phyloP scores from a whole-genome alignment of 2,113 vertebrate genomes.

The Ia io region DNA sequence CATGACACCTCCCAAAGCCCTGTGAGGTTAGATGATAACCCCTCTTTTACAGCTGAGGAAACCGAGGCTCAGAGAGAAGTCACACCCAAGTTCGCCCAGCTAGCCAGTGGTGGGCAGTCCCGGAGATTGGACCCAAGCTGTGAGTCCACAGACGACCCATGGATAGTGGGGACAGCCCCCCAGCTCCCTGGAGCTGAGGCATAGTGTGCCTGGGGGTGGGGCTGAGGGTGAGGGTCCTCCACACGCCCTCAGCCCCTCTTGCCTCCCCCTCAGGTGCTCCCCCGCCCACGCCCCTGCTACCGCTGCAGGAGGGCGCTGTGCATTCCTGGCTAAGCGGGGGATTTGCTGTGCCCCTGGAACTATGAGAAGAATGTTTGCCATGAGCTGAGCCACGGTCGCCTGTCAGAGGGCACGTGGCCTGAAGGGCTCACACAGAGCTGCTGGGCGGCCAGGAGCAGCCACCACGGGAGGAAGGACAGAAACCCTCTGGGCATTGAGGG shows the following conservation, averaged over 20 bases:
- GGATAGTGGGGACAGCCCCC: not conserved
- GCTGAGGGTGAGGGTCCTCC: not conserved
- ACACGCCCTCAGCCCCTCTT: not conserved
- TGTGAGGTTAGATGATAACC: not conserved
- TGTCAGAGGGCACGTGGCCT: constrained; percentile 77
- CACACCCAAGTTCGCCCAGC: not conserved
- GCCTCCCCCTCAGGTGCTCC: constrained; percentile 21
- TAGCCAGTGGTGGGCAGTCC: not conserved
- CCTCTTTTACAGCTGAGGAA: not conserved
- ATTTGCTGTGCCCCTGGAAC: constrained; percentile 86
- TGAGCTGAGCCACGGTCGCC: constrained; percentile 85
- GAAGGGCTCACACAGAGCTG: constrained; percentile 69
- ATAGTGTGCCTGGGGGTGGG: not conserved
- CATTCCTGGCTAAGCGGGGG: constrained; percentile 76
- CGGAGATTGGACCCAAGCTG: not conserved
- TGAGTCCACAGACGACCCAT: not conserved
- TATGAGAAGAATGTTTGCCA: constrained; percentile 87
- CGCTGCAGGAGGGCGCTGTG: constrained; percentile 57
- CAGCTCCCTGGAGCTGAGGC: not conserved
- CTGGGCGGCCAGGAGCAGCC: not conserved
- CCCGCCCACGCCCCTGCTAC: not conserved
- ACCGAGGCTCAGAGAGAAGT: not conserved
- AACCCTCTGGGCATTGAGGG: not conserved
- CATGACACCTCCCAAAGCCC: not conserved
- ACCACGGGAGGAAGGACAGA: constrained; percentile 17